Evolutionary conservation across 2,797 vertebrate species (phyloP), one percentile per base, ranked within the genome.

Genomic region (Anabas testudineus): DNA sequence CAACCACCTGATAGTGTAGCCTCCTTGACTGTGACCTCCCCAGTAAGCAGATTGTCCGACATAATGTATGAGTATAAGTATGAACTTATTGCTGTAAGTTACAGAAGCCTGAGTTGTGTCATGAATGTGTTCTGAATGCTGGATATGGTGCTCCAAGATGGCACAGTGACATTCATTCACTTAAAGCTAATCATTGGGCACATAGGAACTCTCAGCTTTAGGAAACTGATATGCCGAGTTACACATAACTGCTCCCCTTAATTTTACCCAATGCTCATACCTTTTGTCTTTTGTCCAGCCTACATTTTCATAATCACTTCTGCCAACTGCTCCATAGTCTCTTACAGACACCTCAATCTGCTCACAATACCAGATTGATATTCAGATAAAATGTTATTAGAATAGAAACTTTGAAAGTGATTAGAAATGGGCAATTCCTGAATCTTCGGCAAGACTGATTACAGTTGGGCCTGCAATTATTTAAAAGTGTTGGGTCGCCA

Each of bases 21-120:
- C 43, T 16, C 10, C 48, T 53, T 34, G 30, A 30, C 41, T 26
- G 18, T 28, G 13, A 49, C 28, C 16, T 69, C 67, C 52, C 16
- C 51, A 59, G 56, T 63, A 61, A 78, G 24, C 45, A 57, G 52
- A 70, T 73, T 54, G 55, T 47, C 22, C 68, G 30, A 71, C 55
- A 68, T n/a, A n/a, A n/a, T n/a, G n/a, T n/a, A n/a, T n/a, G n/a
- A n/a, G n/a, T n/a, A n/a, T n/a, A n/a, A n/a, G n/a, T n/a, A n/a
- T n/a, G n/a, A n/a, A n/a, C n/a, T n/a, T n/a, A n/a, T n/a, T 43
- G 16, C 16, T 16, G 15, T 42, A 16, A 18, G 16, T 43, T n/a
- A 19, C 42, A 43, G 42, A 43, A 43, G n/a, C 18, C 18, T n/a
- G 2, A 6, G 42, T n/a, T 43, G 42, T 19, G 18, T 19, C 42